Percentiles rank a stretch among this genome's conserved stretches.
Evolutionary conservation across 2,113 vertebrate genomes (phyloP).

Genomic region (Brachirus orientalis): DNA sequence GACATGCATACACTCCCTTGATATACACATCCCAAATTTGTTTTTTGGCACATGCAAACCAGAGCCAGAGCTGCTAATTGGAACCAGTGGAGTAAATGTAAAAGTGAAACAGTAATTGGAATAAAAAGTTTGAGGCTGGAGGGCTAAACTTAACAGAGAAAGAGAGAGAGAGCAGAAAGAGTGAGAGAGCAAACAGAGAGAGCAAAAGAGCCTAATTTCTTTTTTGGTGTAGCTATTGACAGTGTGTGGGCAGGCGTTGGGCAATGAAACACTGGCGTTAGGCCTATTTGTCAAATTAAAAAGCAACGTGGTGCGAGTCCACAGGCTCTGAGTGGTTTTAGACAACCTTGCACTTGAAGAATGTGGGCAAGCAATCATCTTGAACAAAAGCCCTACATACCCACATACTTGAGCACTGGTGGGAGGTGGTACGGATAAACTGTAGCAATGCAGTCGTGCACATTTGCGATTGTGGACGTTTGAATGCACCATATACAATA

Average conservation of each 20-base stretch:
- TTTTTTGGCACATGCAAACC: conserved; percentile 57
- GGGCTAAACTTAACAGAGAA: conserved; percentile 42
- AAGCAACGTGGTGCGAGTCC: conserved; percentile 52
- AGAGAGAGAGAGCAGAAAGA: conserved; percentile 13
- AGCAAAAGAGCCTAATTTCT: conserved; percentile 48
- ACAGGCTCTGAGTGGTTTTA: conserved; percentile 66
- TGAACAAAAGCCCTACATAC: conserved; percentile 55
- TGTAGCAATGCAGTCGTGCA: background rate
- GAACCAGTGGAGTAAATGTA: conserved; percentile 61
- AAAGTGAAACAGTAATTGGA: conserved; percentile 69
- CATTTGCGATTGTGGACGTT: no score
- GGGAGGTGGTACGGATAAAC: conserved; percentile 26
- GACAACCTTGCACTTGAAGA: conserved; percentile 49
- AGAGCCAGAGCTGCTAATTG: conserved; percentile 64
- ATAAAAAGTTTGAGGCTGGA: conserved; percentile 61
- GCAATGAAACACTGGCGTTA: conserved; percentile 59
- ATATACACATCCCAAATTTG: conserved; percentile 52
- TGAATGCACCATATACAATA: background rate
- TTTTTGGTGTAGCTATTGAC: conserved; percentile 63
- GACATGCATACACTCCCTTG: conserved; percentile 13
- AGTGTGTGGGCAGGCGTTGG: conserved; percentile 59
- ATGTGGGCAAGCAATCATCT: conserved; percentile 63
- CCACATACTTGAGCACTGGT: conserved; percentile 14
- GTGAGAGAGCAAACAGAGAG: conserved; percentile 2
- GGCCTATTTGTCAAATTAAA: conserved; percentile 75